Base-by-base conservation (phyloP, 2,113 vertebrate species). In the Crocuta crocuta region DNA sequence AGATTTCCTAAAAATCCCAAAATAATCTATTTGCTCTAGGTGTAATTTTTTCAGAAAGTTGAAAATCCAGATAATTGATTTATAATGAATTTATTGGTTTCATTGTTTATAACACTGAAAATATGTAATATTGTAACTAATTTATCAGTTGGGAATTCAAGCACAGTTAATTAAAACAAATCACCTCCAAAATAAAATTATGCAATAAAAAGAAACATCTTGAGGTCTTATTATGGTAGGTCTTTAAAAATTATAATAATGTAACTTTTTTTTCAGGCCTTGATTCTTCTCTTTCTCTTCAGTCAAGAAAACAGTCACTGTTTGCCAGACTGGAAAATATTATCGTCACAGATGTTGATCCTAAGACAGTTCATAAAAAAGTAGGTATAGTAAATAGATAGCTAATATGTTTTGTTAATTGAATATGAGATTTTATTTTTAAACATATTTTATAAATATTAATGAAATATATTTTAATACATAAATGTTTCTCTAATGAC, bases 311-410 rank as follows among this genome's bases (percentile, higher is more conserved):
- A 97, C 99, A 99, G 0, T 98, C 99, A 39, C 98, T 99, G 16
- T 99, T 99, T 97, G 99, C 99, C 3, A 99, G 99, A 71, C 98
- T 99, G 78, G 98, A 99, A 97, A 99, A 99, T 97, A 99, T 99
- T 55, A 98, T 99, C 97, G 99, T 99, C 63, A 99, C 98, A 28
- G 99, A 99, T 89, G 99, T 99, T 74, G 99, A 99, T 98, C 98
- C 99, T 33, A 98, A 98, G 82, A 99, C 99, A 4, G 76, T 99
- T 96, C 99, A 99, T 98, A 99, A 99, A 98, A 99, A 99, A 99
- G 99, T 99, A 98, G 65, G 74, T 95, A 24, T 31, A 45, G 7
- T 79, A 35, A 91, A 39, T 94, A 96, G 73, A 33, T 97, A 10
- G 53, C 82, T 89, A 85, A 10, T 95, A 78, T 74, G 68, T 96